A percentile compares a stretch with the other conserved stretches of the same genome.
phyloP scores from a whole-genome alignment of 2,797 vertebrate genomes.

The Sebastes trivittatus region DNA sequence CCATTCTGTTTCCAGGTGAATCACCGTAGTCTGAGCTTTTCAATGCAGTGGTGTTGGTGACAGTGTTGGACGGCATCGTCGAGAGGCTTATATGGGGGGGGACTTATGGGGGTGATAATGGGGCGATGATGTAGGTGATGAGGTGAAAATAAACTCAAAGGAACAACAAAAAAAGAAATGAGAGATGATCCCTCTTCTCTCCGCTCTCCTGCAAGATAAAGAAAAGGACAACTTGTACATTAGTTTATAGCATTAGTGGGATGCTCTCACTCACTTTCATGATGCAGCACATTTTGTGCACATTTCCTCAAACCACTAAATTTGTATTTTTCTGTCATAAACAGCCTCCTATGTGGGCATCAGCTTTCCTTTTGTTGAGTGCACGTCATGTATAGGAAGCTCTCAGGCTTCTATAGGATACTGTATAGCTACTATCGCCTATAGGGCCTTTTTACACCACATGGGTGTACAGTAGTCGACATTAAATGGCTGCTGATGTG shows the following conservation, averaged over 20 bases:
- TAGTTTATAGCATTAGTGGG: background rate
- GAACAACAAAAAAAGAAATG: constrained; percentile 54
- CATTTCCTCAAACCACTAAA: constrained; percentile 6
- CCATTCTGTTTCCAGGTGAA: constrained; percentile 80
- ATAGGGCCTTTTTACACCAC: constrained; percentile 57
- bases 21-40: constrained; percentile 79
- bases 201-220: constrained; percentile 74
- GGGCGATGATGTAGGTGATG: constrained; percentile 21
- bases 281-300: background rate
- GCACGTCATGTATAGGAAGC: constrained; percentile 56
- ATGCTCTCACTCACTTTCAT: background rate
- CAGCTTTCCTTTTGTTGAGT: constrained; percentile 40
- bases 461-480: constrained; percentile 35
- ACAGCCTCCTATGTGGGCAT: background rate
- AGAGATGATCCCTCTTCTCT: constrained; percentile 75
- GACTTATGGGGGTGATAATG: constrained; percentile 26
- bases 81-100: constrained; percentile 27
- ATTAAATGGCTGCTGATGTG: background rate
- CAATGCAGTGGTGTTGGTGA: constrained; percentile 75
- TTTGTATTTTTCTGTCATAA: constrained; percentile 21
- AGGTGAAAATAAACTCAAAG: constrained; percentile 55
- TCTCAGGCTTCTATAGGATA: constrained; percentile 40
- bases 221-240: constrained; percentile 5
- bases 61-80: constrained; percentile 87
- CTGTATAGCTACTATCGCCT: constrained; percentile 54